Conservation (phyloP, 2,797 vertebrate species). For the Liasis olivaceus region DNA sequence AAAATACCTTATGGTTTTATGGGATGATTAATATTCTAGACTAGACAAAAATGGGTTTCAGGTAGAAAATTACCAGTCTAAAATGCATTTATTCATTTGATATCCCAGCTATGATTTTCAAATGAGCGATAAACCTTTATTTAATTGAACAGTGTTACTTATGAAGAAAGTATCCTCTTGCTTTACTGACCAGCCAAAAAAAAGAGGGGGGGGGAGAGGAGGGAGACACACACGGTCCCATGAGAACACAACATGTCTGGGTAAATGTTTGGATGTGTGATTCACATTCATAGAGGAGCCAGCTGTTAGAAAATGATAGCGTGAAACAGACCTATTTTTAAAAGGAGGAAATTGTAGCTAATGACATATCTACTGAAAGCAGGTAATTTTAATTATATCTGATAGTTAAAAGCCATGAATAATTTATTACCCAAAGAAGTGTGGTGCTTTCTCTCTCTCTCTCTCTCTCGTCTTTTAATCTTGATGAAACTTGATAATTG, state of each 20-base stretch:
- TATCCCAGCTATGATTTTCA: not conserved
- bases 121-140: not conserved
- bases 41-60: not conserved
- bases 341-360: constrained; percentile 61
- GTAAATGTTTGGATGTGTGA: constrained; percentile 48
- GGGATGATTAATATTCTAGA: not conserved
- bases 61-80: not conserved
- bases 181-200: not conserved
- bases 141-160: not conserved
- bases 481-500: constrained; percentile 64
- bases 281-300: constrained; percentile 48
- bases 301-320: constrained; percentile 61
- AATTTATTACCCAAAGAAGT: constrained; percentile 69
- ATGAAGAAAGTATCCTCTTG: not conserved
- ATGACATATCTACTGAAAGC: constrained; percentile 72
- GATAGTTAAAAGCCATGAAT: constrained; percentile 73
- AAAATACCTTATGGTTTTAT: not conserved
- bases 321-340: constrained; percentile 65
- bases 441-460: constrained; percentile 40
- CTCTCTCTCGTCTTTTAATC: not conserved
- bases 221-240: not conserved
- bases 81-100: not conserved
- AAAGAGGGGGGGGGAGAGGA: not conserved
- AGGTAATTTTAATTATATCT: constrained; percentile 77
- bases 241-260: not conserved